Evolutionary conservation across 53 echinoderm and acorn worm species (phyloP).

Genomic region (Mesocentrotus franciscanus): DNA sequence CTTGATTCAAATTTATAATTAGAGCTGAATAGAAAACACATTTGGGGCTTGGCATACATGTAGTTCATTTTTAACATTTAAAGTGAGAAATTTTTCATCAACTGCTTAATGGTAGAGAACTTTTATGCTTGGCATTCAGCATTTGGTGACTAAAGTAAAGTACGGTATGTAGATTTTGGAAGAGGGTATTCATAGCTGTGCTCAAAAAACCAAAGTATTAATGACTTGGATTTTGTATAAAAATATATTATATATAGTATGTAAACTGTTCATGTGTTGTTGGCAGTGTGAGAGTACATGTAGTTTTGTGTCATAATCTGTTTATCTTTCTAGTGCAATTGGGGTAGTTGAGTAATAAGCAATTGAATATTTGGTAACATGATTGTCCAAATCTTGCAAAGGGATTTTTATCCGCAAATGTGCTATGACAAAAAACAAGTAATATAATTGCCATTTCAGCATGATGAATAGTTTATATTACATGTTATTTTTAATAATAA

Average conservation of each 20-base stretch:
- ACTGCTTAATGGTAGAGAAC: background rate
- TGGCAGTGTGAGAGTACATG: background rate
- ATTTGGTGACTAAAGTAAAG: background rate
- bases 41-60: no score
- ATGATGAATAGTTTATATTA: background rate
- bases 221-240: background rate
- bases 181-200: background rate
- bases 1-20: background rate
- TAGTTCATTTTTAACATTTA: background rate
- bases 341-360: background rate
- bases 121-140: background rate
- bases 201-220: conserved; percentile 12
- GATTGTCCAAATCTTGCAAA: background rate
- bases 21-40: background rate
- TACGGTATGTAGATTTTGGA: background rate
- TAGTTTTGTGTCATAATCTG: background rate
- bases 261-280: background rate
- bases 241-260: background rate
- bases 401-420: background rate
- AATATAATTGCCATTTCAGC: background rate
- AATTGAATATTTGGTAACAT: background rate
- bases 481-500: background rate
- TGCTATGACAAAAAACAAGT: background rate
- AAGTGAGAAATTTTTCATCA: background rate
- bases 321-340: conserved; percentile 51